These are phyloP conservation scores for Mormoops blainvillei DNA, from an alignment of 2,113 vertebrate genomes.

Conservation along the genomic window DNA sequence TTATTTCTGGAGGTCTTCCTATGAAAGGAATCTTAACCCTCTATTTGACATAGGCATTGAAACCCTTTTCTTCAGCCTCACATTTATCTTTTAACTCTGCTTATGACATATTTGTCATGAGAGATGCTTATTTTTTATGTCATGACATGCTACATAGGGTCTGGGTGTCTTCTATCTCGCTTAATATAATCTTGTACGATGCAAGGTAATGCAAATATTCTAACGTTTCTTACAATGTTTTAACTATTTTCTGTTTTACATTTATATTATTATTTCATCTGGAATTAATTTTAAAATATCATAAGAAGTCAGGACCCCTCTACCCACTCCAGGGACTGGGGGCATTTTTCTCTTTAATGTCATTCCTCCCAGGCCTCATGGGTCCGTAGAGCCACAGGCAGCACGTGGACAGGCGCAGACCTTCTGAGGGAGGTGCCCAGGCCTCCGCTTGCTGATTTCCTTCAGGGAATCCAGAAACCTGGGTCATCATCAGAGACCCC, in stretches of 20 bases:
- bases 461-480: neutral
- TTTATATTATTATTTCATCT: neutral
- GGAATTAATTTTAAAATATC: neutral
- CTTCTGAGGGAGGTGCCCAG: neutral
- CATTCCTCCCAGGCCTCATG: neutral
- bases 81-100: neutral
- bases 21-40: neutral
- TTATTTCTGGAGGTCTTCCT: neutral
- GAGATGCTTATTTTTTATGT: neutral
- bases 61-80: neutral
- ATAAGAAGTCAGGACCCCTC: neutral
- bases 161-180: neutral
- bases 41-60: neutral
- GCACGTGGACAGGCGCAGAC: neutral
- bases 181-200: neutral
- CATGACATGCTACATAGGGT: neutral
- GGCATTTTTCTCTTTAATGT: neutral
- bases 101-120: neutral
- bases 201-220: neutral
- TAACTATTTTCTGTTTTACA: neutral
- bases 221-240: neutral
- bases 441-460: neutral
- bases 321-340: neutral
- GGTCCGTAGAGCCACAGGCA: too few species aligned
- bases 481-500: neutral